A percentile compares a stretch with the other conserved stretches of the same genome.
Conservation (phyloP, 2,888 invertebrate species). For the Amblyjoppa proteus region DNA sequence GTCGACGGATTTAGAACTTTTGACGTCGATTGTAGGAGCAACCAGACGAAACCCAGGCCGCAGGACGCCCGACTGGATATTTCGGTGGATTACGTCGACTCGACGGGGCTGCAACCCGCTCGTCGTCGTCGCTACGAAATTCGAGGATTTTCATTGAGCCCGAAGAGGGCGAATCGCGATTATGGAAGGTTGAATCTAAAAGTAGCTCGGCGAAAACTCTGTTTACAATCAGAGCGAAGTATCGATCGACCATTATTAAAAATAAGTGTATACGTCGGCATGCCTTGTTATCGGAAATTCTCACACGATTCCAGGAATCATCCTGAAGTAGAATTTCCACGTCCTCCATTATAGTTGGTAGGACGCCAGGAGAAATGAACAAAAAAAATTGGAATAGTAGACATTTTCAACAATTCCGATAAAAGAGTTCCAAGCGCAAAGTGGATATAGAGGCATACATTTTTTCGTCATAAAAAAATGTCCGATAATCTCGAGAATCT, state of each 20-base stretch:
- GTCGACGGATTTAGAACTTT: not conserved
- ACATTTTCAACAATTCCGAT: too few relatives aligned
- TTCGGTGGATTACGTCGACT: constrained; percentile 4
- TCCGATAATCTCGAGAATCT: not conserved
- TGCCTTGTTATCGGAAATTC: too few relatives aligned
- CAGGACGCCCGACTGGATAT: constrained; percentile 12
- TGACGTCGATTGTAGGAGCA: not conserved
- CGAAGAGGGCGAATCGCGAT: not conserved
- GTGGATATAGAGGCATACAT: too few relatives aligned
- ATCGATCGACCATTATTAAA: not conserved
- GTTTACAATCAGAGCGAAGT: not conserved
- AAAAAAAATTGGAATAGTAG: too few relatives aligned
- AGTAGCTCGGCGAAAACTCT: not conserved
- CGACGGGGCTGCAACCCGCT: not conserved
- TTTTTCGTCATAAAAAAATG: not conserved
- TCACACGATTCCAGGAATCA: too few relatives aligned
- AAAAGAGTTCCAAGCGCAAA: too few relatives aligned
- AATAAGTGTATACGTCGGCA: not conserved
- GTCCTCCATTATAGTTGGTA: too few relatives aligned
- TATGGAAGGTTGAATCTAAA: not conserved
- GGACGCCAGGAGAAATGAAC: too few relatives aligned
- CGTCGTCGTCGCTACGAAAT: not conserved
- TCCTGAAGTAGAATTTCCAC: too few relatives aligned
- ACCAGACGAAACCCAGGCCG: not conserved
- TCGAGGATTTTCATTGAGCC: not conserved